Percentiles rank a stretch among this genome's conserved stretches.
Conservation (phyloP, 2,113 vertebrate genomes). For the Melospiza georgiana region DNA sequence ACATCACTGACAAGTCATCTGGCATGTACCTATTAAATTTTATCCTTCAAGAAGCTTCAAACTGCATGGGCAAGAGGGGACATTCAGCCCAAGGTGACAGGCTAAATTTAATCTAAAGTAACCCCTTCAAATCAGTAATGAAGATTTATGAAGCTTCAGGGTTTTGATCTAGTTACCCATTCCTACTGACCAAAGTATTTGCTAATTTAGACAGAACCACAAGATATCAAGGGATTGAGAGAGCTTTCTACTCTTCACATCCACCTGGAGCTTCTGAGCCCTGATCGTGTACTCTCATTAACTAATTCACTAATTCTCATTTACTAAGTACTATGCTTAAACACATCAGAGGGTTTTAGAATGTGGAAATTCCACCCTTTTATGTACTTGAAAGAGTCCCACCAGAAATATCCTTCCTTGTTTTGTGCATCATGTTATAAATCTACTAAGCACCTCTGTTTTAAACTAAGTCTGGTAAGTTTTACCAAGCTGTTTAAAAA, state of each 20-base stretch:
- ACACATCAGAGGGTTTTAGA: not conserved
- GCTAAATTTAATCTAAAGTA: not conserved
- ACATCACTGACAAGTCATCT: not conserved
- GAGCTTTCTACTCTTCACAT: not conserved
- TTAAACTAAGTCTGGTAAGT: not conserved
- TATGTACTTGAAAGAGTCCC: not conserved
- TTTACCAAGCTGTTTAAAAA: not conserved
- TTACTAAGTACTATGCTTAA: not conserved
- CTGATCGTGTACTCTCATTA: not conserved
- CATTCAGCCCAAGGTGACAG: not conserved
- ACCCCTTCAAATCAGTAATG: not conserved
- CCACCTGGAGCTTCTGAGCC: not conserved
- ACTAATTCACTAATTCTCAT: not conserved
- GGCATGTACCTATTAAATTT: fast-evolving
- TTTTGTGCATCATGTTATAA: not conserved
- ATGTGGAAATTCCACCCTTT: not conserved
- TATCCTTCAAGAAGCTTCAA: not conserved
- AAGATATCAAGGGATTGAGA: not conserved
- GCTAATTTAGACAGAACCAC: not conserved
- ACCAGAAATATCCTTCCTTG: not conserved
- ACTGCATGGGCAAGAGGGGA: not conserved
- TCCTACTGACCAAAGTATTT: not conserved
- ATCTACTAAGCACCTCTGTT: not conserved
- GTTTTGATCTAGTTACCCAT: not conserved
- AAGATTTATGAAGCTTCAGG: not conserved